Conservation (phyloP, 2,888 invertebrate species). For the Lochmaea crataegi region DNA sequence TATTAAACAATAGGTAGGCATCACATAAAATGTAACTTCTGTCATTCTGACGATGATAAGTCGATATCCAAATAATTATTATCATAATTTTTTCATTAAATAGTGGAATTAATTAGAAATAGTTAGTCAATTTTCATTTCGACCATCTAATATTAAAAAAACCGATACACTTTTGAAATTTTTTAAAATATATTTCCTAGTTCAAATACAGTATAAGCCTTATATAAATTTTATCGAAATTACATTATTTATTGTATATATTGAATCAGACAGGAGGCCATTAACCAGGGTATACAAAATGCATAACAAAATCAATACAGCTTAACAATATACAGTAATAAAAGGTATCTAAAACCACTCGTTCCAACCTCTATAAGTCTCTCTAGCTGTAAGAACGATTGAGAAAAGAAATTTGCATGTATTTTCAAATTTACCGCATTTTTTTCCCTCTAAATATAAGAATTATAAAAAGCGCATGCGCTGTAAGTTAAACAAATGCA, state of each 20-base stretch:
- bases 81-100: too few relatives aligned
- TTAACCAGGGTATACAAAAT: neutral
- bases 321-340: neutral
- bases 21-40: too few relatives aligned
- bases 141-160: too few relatives aligned
- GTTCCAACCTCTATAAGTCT: constrained; percentile 11
- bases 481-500: constrained; percentile 37
- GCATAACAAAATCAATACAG: constrained; percentile 8
- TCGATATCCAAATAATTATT: too few relatives aligned
- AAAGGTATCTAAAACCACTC: neutral
- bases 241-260: neutral
- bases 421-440: constrained; percentile 43
- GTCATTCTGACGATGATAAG: too few relatives aligned
- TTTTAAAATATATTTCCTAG: too few relatives aligned
- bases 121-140: too few relatives aligned
- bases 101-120: too few relatives aligned
- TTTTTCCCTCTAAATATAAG: neutral
- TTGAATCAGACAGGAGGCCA: neutral
- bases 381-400: constrained; percentile 17
- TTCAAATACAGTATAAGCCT: too few relatives aligned
- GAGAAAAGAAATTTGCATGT: constrained; percentile 36
- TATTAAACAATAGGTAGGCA: too few relatives aligned
- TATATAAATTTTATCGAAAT: too few relatives aligned
- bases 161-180: too few relatives aligned
- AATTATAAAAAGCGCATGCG: constrained; percentile 25